Evolutionary conservation across 2,797 vertebrate genomes (phyloP).

Genomic region (Halcyon smyrnensis): DNA sequence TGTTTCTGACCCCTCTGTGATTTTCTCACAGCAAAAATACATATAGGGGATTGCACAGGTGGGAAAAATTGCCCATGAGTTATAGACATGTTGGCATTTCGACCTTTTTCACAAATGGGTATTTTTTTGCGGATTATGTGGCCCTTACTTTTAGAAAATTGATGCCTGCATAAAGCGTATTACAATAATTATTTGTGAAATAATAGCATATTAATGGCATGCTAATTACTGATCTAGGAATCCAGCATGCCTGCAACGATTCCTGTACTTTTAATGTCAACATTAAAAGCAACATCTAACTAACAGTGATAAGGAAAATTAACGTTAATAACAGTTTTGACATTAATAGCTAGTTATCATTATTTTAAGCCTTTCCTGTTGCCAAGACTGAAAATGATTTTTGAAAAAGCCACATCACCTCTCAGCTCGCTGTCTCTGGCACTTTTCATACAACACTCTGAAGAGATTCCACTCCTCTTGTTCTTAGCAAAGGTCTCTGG

Average conservation of each 20-base stretch:
- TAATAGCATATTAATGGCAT: constrained; percentile 79
- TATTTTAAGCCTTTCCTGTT: constrained; percentile 69
- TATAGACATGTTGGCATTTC: not conserved
- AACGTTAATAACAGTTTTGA: constrained; percentile 80
- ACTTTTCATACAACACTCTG: constrained; percentile 32
- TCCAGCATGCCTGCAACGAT: constrained; percentile 70
- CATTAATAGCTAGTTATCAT: constrained; percentile 79
- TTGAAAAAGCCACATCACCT: constrained; percentile 18
- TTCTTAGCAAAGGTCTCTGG: constrained; percentile 1
- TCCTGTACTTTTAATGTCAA: constrained; percentile 79
- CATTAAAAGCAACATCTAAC: constrained; percentile 79
- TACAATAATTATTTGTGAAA: constrained; percentile 77
- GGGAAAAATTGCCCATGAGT: not conserved
- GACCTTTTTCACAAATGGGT: constrained; percentile 31
- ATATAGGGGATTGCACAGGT: not conserved
- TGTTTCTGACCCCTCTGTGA: not conserved
- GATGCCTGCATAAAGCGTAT: constrained; percentile 54
- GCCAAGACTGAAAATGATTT: constrained; percentile 67
- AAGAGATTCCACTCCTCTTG: constrained; percentile 26
- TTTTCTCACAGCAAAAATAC: not conserved
- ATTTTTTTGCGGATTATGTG: constrained; percentile 26
- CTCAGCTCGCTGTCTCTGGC: constrained; percentile 43
- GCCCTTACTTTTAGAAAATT: constrained; percentile 67
- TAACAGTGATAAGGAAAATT: constrained; percentile 76
- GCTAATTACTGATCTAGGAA: constrained; percentile 75